These are phyloP conservation scores for Lycocorax pyrrhopterus DNA, from an alignment of 2,113 vertebrate species.

Conservation along the genomic window DNA sequence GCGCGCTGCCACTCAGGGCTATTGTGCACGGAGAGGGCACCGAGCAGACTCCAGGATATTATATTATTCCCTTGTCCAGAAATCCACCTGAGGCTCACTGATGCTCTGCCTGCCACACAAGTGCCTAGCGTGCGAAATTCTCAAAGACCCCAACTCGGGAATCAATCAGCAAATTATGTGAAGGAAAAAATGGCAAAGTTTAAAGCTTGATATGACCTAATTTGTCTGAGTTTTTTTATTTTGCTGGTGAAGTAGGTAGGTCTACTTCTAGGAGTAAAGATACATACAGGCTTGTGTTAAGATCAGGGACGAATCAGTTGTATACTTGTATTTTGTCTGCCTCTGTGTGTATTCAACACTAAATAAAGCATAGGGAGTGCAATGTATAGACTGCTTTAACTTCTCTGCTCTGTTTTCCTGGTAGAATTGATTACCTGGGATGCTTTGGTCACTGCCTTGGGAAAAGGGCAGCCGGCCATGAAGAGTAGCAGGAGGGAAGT, in stretches of 20 bases:
- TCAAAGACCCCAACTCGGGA: background rate
- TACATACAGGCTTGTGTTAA: background rate
- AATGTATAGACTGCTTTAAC: background rate
- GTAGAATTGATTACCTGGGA: background rate
- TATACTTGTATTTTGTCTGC: background rate
- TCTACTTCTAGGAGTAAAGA: background rate
- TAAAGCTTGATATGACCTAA: background rate
- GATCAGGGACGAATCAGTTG: background rate
- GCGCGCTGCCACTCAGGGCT: slow-evolving; percentile 54
- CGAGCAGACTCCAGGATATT: background rate
- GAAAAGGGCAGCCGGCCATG: background rate
- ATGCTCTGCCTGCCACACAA: background rate
- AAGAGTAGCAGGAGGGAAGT: background rate
- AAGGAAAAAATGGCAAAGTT: background rate
- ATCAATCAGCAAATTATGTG: background rate
- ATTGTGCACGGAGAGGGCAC: slow-evolving; percentile 55
- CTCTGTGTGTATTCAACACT: background rate
- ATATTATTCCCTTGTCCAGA: slow-evolving; percentile 32
- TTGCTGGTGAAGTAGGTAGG: background rate
- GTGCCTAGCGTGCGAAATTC: background rate
- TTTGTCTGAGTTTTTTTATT: background rate
- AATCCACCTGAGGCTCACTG: background rate
- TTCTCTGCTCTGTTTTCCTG: background rate
- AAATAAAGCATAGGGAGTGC: background rate
- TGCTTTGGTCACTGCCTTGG: background rate